Evolutionary conservation across 2,797 vertebrate species (phyloP).

Genomic region (Chelmon rostratus): DNA sequence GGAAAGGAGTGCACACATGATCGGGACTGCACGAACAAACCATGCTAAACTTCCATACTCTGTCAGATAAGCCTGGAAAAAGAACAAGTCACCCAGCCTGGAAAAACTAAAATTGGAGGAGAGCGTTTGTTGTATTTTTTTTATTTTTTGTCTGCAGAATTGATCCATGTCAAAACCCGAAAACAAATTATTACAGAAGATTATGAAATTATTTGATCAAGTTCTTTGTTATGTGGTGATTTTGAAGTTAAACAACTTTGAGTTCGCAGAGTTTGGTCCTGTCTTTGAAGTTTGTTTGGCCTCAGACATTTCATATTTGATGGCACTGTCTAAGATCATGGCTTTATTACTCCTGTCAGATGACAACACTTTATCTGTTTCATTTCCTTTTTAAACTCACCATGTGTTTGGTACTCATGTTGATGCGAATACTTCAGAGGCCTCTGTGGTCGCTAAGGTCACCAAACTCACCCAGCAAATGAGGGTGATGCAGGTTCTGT

Average conservation of each 20-base stretch:
- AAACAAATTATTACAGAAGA: conserved; percentile 1
- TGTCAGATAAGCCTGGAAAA: conserved; percentile 27
- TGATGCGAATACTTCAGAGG: conserved; percentile 41
- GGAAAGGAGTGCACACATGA: neutral
- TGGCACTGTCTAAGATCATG: conserved; percentile 13
- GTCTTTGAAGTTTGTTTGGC: no score
- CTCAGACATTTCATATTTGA: conserved; percentile 14
- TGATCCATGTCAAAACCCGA: conserved; percentile 12
- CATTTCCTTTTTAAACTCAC: conserved; percentile 24
- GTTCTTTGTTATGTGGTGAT: neutral
- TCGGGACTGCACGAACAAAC: neutral
- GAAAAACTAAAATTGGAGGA: conserved; percentile 10
- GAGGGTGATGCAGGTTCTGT: conserved; percentile 65
- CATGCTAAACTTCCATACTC: neutral
- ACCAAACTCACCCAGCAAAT: conserved; percentile 35
- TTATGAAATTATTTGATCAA: neutral
- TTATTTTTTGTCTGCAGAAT: conserved; percentile 8
- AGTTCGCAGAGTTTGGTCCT: neutral
- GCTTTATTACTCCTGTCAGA: conserved; percentile 35
- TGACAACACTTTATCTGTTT: conserved; percentile 39
- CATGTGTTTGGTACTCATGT: neutral
- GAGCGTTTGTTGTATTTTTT: neutral
- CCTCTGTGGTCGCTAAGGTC: conserved; percentile 36
- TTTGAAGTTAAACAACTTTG: neutral
- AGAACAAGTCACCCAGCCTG: neutral